phyloP scores from a whole-genome alignment of 64 coral and sea anemone species.

The Dendrophyllia cribrosa region DNA sequence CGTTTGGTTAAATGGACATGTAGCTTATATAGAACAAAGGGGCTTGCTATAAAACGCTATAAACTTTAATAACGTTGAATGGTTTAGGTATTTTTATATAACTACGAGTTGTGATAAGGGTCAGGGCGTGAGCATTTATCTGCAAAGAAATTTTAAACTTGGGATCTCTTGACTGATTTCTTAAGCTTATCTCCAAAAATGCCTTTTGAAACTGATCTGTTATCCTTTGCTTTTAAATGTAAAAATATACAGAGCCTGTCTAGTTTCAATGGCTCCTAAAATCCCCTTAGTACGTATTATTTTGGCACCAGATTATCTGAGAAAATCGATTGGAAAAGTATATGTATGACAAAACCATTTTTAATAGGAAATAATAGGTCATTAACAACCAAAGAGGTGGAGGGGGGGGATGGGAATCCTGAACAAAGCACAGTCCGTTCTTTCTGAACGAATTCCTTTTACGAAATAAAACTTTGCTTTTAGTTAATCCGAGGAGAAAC shows the following conservation, averaged over 20 bases:
- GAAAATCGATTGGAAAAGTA: neutral
- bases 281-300: neutral
- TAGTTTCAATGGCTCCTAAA: neutral
- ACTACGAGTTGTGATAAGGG: neutral
- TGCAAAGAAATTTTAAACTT: neutral
- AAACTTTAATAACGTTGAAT: neutral
- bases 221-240: neutral
- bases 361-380: neutral
- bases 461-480: too few species aligned
- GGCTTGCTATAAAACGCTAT: neutral
- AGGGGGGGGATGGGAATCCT: neutral
- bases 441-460: too few species aligned
- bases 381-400: neutral
- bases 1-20: too few species aligned
- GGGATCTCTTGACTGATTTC: neutral
- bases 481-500: too few species aligned
- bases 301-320: constrained; percentile 11
- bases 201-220: neutral
- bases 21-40: neutral
- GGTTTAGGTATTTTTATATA: neutral
- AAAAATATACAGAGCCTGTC: neutral
- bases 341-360: neutral
- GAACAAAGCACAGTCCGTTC: too few species aligned
- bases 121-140: constrained; percentile 26
- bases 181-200: constrained; percentile 2